These are phyloP conservation scores for Zygaena filipendulae DNA, from an alignment of 2,888 invertebrate genomes.

Conservation along the genomic window DNA sequence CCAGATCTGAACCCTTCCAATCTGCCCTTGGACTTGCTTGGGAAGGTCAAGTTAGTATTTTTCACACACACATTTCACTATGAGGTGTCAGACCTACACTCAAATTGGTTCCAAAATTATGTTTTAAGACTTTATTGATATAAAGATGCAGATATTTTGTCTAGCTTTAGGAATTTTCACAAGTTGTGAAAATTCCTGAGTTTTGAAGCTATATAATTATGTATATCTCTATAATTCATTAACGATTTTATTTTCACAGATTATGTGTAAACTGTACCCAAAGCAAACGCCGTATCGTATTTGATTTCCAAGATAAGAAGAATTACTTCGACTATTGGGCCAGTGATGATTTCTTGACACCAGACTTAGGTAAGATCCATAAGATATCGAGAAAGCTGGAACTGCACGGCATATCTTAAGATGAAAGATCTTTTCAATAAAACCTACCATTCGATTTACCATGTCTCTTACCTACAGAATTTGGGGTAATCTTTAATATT, in stretches of 20 bases:
- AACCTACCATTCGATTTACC: not conserved
- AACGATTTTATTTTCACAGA: slow-evolving; percentile 32
- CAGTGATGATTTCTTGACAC: slow-evolving; percentile 50
- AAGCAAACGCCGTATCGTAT: slow-evolving; percentile 54
- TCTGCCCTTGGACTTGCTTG: slow-evolving; percentile 65
- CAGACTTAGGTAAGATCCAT: slow-evolving; percentile 71
- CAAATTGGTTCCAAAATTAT: no score
- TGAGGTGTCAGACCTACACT: no score
- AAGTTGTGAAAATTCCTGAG: no score
- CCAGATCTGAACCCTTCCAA: slow-evolving; percentile 71
- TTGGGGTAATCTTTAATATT: no score
- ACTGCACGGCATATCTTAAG: not conserved
- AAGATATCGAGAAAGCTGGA: no score
- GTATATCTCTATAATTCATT: no score
- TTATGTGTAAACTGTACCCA: slow-evolving; percentile 62
- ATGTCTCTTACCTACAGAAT: not conserved
- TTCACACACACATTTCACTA: not conserved
- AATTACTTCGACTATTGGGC: slow-evolving; percentile 64
- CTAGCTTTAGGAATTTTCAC: no score
- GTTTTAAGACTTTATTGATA: no score
- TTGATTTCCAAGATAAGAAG: slow-evolving; percentile 62
- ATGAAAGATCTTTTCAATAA: not conserved
- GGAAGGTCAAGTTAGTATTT: slow-evolving; percentile 57
- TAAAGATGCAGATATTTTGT: no score
- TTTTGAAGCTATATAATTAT: no score